Conservation (phyloP, 2,113 vertebrate genomes). For the Alexandromys fortis region DNA sequence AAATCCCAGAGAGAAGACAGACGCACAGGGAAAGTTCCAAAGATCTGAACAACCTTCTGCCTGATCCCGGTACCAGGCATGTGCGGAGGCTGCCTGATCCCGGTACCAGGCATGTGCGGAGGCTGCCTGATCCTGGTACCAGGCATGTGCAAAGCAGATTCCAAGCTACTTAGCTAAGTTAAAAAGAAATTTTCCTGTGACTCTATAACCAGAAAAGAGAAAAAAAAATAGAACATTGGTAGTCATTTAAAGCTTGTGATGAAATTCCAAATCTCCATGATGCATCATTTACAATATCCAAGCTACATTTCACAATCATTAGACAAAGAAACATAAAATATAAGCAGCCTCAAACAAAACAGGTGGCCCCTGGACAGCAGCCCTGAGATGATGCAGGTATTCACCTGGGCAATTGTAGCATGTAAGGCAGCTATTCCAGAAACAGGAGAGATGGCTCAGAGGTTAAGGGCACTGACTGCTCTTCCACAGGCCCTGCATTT, state of each 20-base stretch:
- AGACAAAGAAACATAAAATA: not conserved
- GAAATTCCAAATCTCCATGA: conserved; percentile 24
- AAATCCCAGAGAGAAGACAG: not conserved
- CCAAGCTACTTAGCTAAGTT: not conserved
- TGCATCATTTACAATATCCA: not conserved
- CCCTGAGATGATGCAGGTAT: not conserved
- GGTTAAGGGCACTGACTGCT: not conserved
- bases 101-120: not conserved
- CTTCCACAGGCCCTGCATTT: not conserved
- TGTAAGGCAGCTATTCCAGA: not conserved
- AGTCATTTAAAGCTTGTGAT: not conserved
- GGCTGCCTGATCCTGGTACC: not conserved
- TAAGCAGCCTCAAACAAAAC: conserved; percentile 11
- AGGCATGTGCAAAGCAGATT: not conserved
- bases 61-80: not conserved
- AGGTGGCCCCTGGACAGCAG: not conserved
- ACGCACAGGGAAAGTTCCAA: not conserved
- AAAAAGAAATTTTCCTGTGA: conserved; percentile 1
- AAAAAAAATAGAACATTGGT: not conserved
- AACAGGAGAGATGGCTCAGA: not conserved
- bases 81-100: not conserved
- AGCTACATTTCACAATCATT: conserved; percentile 17
- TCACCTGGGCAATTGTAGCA: not conserved
- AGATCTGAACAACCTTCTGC: conserved; percentile 6
- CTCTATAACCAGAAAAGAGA: conserved; percentile 22